Conservation (phyloP, 30 jellyfish, hydroid and myxozoan genomes). For the Hydra vulgaris region DNA sequence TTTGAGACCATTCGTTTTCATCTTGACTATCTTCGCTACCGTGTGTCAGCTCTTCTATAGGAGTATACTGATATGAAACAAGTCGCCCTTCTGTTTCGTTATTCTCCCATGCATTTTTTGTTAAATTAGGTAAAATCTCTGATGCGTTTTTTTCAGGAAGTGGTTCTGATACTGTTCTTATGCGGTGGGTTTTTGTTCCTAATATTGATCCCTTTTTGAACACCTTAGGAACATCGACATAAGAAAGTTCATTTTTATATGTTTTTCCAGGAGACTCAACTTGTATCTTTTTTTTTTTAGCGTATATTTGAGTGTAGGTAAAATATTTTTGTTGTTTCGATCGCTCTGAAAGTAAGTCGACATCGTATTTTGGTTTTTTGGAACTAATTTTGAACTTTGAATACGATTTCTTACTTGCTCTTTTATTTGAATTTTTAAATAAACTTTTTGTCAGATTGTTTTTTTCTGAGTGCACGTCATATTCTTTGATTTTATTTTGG, state of each 20-base stretch:
- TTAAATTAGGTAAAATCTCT: not conserved
- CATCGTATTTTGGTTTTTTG: not conserved
- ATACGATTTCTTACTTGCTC: not conserved
- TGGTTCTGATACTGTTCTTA: not conserved
- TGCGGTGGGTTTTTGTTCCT: not conserved
- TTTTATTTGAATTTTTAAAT: not conserved
- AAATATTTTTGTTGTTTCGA: not conserved
- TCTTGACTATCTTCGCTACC: not conserved
- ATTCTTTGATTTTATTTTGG: not conserved
- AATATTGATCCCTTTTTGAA: not conserved
- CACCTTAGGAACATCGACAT: not conserved
- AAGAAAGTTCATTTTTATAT: not conserved
- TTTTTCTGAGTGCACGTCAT: not conserved
- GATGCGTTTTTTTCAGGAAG: not conserved
- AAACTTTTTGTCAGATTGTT: not conserved
- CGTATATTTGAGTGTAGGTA: not conserved
- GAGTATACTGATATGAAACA: not conserved
- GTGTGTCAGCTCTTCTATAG: not conserved
- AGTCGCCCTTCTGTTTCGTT: not conserved
- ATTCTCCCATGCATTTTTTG: not conserved
- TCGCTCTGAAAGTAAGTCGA: not conserved
- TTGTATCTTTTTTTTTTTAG: not conserved
- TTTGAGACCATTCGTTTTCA: slow-evolving; percentile 5
- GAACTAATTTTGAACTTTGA: not conserved
- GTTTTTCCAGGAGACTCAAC: not conserved